Evolutionary conservation across 2,888 invertebrate species (phyloP), one percentile per base, ranked within the genome.

Genomic region (Orchesella flavescens): DNA sequence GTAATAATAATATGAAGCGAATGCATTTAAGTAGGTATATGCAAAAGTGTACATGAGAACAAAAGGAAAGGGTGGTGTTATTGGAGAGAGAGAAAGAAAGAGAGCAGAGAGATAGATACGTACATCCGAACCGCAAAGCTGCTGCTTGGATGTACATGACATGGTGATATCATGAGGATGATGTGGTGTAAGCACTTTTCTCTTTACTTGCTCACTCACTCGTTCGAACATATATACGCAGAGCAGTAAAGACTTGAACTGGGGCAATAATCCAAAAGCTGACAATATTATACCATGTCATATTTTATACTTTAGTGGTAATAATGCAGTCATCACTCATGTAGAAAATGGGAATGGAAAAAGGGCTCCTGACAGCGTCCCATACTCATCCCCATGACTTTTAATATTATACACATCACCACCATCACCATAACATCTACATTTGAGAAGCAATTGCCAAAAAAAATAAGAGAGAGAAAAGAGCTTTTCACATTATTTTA

Each of bases 281-380:
- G 79, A 79, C 79, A 79, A 79, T 79, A 79, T 79, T 79, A 79
- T 79, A 65, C 72, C 69, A 61, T 59, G 57, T 65, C 79, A 79
- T 79, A 79, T 79, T 65, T 79, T 79, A 63, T 72, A 72, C 79
- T 79, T 72, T 72, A 72, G 79, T 79, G 79, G 79, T 72, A 79
- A 72, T 72, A 79, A 79, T 72, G 79, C 79, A 79, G 79, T 79
- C 79, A 79, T 79, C 79, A 79, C 72, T 79, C 79, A 79, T 79
- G 72, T 65, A 72, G 79, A 79, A 79, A 79, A 78, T 78, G 78
- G 78, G 49, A 79, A 79, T 63, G 23, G 71, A 65, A 34, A 34
- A 34, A 34, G 34, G 34, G 34, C 34, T 34, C 53, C 72, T 79
- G 79, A 79, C 79, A 78, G 21, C 74, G 46, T 57, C 72, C 43